Evolutionary conservation across 2,888 invertebrate species (phyloP).

Genomic region (Cephus runcator): DNA sequence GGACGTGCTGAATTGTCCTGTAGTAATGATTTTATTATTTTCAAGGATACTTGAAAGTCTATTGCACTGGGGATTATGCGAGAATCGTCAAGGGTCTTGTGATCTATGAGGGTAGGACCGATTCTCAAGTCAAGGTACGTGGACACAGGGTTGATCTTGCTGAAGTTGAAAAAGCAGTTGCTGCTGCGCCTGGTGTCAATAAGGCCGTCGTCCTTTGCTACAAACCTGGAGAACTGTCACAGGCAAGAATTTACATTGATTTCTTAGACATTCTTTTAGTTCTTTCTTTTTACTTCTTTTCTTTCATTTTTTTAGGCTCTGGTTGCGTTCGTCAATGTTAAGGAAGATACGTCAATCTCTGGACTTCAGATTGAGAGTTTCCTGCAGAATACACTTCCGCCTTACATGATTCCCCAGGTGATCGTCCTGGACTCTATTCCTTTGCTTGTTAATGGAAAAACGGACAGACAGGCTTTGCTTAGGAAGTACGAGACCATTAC

Average conservation of each 20-base stretch:
- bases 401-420: conserved; percentile 83
- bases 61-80: conserved; percentile 88
- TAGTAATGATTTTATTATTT: conserved; percentile 11
- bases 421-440: conserved; percentile 81
- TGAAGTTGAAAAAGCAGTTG: conserved; percentile 83
- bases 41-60: conserved; percentile 77
- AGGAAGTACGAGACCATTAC: conserved; percentile 79
- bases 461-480: conserved; percentile 82
- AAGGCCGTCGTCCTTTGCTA: conserved; percentile 85
- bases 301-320: conserved; percentile 74
- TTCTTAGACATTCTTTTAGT: background rate
- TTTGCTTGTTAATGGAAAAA: conserved; percentile 86
- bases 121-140: conserved; percentile 86
- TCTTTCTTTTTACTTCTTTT: conserved; percentile 1
- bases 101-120: conserved; percentile 85
- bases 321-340: conserved; percentile 72
- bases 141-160: conserved; percentile 88
- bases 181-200: conserved; percentile 73
- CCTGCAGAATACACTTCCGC: conserved; percentile 74
- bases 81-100: conserved; percentile 74
- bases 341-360: conserved; percentile 60
- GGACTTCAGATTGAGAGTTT: conserved; percentile 74
- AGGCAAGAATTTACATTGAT: conserved; percentile 51
- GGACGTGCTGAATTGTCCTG: background rate
- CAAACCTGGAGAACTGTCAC: conserved; percentile 73